Base-by-base conservation (phyloP, 1,140 invertebrate genomes). In the Stenopsyche tienmushanensis region DNA sequence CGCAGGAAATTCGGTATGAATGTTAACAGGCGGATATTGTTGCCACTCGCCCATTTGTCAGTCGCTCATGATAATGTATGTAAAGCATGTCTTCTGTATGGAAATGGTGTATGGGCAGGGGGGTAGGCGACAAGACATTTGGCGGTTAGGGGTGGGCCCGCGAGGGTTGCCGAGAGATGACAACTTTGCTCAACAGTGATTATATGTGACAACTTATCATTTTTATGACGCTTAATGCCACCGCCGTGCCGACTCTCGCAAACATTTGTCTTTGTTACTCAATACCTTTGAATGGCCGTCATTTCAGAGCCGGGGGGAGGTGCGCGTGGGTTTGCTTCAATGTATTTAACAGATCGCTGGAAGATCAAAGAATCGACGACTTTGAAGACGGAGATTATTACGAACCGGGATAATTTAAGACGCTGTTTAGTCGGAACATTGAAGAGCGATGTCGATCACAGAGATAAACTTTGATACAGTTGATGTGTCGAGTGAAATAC, bases 201-300 rank as follows among this genome's bases (percentile, higher is more conserved):
- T 60, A 60, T 60, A 60, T 60, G 57, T 60, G 57, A 60, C 57
- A 47, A 60, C 57, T 60, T 60, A 60, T 60, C 57, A 60, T 60
- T 60, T 60, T 60, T 60, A 60, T 39, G 57, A 47, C 42, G 57
- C 54, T 53, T 53, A 53, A 53, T 53, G 50, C 50, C 50, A 10
- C 9, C 41, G 53, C 29, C 26, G 25, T 13, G 13, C 15, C 26
- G 52, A 17, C 15, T 29, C 25, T 34, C n/a, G n/a, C 25, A 15
- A 20, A 20, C 54, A 57, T 57, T 57, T 57, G 54, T 57, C 54
- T 57, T 57, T 57, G 54, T 44, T 57, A 57, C 34, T 60, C 57
- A 15, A 60, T 60, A 60, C 44, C 57, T 39, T 25, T 53, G 50
- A 29, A 53, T 25, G 50, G 23, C 7, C 25, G 23, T n/a, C 50